Percentiles rank a stretch among this genome's conserved stretches.
phyloP scores from a whole-genome alignment of 2,113 vertebrate species.

The Butastur rufipennis region DNA sequence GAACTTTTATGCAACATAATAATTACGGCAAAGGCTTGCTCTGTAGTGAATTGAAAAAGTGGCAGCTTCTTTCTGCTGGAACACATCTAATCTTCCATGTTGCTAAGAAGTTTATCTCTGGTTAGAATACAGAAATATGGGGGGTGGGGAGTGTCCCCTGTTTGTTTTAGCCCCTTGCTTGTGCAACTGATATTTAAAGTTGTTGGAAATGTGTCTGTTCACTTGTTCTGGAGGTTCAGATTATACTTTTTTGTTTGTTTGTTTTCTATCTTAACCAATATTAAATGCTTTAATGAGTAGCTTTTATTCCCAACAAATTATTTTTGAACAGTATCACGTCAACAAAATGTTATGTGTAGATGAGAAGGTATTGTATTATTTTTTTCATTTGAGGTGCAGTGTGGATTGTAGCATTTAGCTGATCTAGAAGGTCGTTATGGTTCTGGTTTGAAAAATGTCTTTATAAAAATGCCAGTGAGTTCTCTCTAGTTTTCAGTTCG shows the following conservation, averaged over 20 bases:
- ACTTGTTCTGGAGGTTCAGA: not conserved
- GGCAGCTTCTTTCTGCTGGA: not conserved
- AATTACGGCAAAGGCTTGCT: not conserved
- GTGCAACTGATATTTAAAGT: not conserved
- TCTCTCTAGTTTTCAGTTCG: not conserved
- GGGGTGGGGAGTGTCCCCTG: accelerated
- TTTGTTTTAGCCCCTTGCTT: not conserved
- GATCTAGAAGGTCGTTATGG: not conserved
- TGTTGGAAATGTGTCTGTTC: not conserved
- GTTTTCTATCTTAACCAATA: not conserved
- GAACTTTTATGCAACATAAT: not conserved
- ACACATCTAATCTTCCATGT: not conserved
- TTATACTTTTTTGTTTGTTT: not conserved
- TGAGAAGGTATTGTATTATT: not conserved
- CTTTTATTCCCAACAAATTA: not conserved
- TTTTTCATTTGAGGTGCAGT: not conserved
- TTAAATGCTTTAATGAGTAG: not conserved
- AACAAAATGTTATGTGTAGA: not conserved
- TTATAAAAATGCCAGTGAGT: not conserved
- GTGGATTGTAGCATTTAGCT: not conserved
- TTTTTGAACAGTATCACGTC: not conserved
- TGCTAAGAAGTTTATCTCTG: not conserved
- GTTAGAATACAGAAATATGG: not conserved
- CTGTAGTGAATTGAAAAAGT: not conserved
- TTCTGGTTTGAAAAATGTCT: not conserved